A percentile compares a stretch with the other conserved stretches of the same genome.
Evolutionary conservation across 2,888 invertebrate genomes (phyloP).

Genomic region (Dicyrtoma fusca): DNA sequence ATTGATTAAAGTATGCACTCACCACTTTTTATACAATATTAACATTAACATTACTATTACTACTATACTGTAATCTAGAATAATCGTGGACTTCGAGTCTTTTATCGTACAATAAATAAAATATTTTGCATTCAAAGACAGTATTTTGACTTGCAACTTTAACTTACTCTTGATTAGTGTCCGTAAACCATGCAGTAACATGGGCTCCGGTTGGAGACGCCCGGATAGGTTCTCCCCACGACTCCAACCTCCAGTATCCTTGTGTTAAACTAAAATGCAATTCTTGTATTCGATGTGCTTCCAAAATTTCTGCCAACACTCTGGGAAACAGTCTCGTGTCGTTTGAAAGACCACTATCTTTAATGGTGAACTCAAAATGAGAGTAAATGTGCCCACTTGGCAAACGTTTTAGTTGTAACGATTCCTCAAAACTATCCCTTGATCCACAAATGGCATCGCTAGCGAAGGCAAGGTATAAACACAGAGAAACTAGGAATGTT

Average conservation of each 20-base stretch:
- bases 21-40: too few species aligned
- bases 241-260: slow-evolving; percentile 89
- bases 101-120: too few species aligned
- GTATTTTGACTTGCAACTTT: not conserved
- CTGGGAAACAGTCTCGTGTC: slow-evolving; percentile 88
- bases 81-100: too few species aligned
- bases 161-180: not conserved
- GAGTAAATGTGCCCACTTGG: slow-evolving; percentile 81
- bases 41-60: too few species aligned
- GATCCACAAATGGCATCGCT: not conserved
- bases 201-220: slow-evolving; percentile 94
- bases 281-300: slow-evolving; percentile 82
- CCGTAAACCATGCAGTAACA: slow-evolving; percentile 85
- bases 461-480: not conserved
- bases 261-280: slow-evolving; percentile 89
- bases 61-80: too few species aligned
- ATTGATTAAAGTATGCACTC: too few species aligned
- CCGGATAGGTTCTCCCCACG: slow-evolving; percentile 91
- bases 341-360: slow-evolving; percentile 59
- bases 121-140: not conserved
- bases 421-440: slow-evolving; percentile 79
- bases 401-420: slow-evolving; percentile 83
- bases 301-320: slow-evolving; percentile 83
- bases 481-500: too few species aligned
- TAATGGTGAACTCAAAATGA: slow-evolving; percentile 81